phyloP scores from a whole-genome alignment of 37 sponge, comb jelly and placozoan species.

The Oopsacas minuta region DNA sequence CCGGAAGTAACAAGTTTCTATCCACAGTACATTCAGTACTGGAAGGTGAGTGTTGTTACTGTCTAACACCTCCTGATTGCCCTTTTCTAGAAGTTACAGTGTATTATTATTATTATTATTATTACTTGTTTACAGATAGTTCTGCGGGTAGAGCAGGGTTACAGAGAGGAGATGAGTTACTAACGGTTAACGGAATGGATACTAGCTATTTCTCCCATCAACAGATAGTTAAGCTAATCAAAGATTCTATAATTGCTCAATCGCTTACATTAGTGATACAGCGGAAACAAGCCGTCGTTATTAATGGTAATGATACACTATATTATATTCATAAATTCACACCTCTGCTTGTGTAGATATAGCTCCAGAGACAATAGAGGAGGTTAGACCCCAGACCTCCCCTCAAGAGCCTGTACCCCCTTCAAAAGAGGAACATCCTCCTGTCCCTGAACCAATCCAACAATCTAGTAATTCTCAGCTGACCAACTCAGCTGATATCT shows the following conservation, averaged over 20 bases:
- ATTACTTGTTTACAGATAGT: background rate
- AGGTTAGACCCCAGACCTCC: background rate
- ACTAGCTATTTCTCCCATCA: background rate
- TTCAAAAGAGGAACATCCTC: background rate
- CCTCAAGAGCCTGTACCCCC: background rate
- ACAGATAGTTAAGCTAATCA: background rate
- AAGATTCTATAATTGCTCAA: background rate
- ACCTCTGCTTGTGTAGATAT: background rate
- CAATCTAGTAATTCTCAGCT: background rate
- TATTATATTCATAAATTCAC: too few species aligned
- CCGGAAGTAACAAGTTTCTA: background rate
- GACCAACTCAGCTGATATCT: too few species aligned
- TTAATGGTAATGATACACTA: too few species aligned
- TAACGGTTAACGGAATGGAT: background rate
- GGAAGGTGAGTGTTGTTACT: background rate
- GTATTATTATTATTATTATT: too few species aligned
- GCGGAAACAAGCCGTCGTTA: background rate
- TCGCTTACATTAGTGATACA: background rate
- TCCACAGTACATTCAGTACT: conserved; percentile 15
- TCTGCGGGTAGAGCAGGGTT: background rate
- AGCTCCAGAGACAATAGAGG: background rate
- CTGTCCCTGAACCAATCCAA: too few species aligned
- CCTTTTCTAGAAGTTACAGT: too few species aligned
- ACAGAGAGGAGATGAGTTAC: background rate
- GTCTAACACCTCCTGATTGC: too few species aligned